These are phyloP conservation scores for Hirtodrosophila duncani DNA, from an alignment of 2,888 invertebrate species.

Conservation along the genomic window DNA sequence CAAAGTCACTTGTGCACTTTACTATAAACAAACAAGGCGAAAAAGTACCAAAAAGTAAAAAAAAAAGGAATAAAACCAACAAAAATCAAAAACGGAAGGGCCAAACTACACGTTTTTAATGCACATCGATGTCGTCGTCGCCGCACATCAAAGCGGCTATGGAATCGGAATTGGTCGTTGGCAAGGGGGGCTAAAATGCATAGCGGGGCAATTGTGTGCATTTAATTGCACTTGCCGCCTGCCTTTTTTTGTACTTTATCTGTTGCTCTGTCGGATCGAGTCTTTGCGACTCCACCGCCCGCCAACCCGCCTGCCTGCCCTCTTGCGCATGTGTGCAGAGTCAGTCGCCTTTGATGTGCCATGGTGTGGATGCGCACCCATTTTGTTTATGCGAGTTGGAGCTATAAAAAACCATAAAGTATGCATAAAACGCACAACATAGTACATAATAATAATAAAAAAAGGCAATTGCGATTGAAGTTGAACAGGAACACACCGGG, in stretches of 20 bases:
- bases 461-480: conserved; percentile 58
- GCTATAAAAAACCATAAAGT: conserved; percentile 67
- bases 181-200: conserved; percentile 6
- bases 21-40: conserved; percentile 52
- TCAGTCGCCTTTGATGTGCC: conserved; percentile 37
- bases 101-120: conserved; percentile 55
- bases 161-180: conserved; percentile 3
- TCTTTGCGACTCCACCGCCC: neutral
- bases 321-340: conserved; percentile 50
- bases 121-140: conserved; percentile 59
- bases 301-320: neutral
- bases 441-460: conserved; percentile 33
- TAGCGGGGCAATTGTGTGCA: conserved; percentile 35
- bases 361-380: conserved; percentile 25
- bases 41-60: conserved; percentile 20
- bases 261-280: conserved; percentile 26
- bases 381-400: conserved; percentile 59
- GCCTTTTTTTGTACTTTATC: conserved; percentile 28
- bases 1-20: conserved; percentile 19
- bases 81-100: conserved; percentile 48
- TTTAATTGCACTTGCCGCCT: conserved; percentile 67
- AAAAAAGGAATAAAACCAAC: conserved; percentile 10
- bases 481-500: conserved; percentile 22
- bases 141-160: conserved; percentile 55
- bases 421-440: conserved; percentile 68